These are phyloP conservation scores for Phalanger gymnotis DNA, from an alignment of 2,797 vertebrate species.

Conservation along the genomic window DNA sequence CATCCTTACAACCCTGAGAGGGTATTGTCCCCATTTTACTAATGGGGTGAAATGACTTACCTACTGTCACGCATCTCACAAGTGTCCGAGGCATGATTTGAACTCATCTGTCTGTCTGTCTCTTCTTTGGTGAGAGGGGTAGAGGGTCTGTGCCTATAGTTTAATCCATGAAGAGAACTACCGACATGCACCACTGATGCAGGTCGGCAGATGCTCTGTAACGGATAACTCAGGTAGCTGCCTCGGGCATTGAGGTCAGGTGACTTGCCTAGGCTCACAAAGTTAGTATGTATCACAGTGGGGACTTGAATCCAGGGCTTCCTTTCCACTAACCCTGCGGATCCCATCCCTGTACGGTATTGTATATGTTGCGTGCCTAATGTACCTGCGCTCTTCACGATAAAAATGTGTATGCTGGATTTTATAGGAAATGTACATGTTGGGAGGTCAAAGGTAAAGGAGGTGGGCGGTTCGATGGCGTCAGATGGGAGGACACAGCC, in stretches of 20 bases:
- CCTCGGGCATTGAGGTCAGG: neutral
- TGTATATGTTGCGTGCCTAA: neutral
- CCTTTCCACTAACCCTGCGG: neutral
- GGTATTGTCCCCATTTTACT: neutral
- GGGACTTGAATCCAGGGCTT: neutral
- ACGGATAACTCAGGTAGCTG: neutral
- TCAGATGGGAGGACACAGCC: neutral
- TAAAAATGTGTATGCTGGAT: neutral
- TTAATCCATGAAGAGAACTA: neutral
- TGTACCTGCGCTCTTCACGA: neutral
- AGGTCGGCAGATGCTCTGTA: neutral
- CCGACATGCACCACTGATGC: neutral
- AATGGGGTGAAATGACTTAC: neutral
- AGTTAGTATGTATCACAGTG: neutral
- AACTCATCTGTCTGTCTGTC: neutral
- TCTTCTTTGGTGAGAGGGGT: neutral
- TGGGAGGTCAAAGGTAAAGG: neutral
- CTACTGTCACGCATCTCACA: neutral
- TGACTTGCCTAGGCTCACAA: neutral
- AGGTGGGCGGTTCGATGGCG: too few relatives aligned
- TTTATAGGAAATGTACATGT: neutral
- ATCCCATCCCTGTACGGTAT: neutral
- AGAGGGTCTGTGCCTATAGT: neutral
- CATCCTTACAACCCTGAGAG: too few relatives aligned
- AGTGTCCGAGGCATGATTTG: neutral